Conservation (phyloP, 2,888 invertebrate genomes). For the Penaeus monodon region DNA sequence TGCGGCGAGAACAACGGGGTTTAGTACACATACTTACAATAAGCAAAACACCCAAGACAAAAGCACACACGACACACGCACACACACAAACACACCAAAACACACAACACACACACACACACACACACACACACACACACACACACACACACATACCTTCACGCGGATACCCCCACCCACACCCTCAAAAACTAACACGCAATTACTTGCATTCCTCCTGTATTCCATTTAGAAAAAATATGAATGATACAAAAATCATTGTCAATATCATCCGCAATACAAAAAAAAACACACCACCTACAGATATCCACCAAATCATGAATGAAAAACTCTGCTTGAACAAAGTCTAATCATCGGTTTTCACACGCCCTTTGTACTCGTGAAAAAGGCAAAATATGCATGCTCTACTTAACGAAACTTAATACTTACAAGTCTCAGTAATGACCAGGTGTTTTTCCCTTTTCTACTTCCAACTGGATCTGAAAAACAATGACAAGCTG, state of each 20-base stretch:
- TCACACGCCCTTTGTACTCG: too few relatives aligned
- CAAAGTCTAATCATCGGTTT: too few relatives aligned
- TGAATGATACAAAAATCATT: too few relatives aligned
- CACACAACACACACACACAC: slow-evolving; percentile 14
- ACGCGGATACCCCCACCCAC: not conserved
- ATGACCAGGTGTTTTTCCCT: slow-evolving; percentile 71
- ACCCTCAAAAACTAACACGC: not conserved
- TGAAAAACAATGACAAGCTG: slow-evolving; percentile 66
- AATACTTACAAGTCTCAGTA: slow-evolving; percentile 71
- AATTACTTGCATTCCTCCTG: too few relatives aligned
- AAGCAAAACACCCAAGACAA: too few relatives aligned
- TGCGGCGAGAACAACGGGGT: slow-evolving; percentile 65
- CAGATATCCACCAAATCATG: too few relatives aligned
- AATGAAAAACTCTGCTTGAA: too few relatives aligned
- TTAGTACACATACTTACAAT: slow-evolving; percentile 20
- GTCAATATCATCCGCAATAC: too few relatives aligned
- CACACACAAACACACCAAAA: slow-evolving; percentile 5
- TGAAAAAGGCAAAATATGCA: not conserved
- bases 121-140: slow-evolving; percentile 17
- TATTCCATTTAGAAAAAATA: too few relatives aligned
- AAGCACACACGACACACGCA: too few relatives aligned
- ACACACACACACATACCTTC: slow-evolving; percentile 1
- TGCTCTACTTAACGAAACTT: not conserved
- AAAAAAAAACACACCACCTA: too few relatives aligned
- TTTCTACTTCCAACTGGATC: slow-evolving; percentile 69